phyloP scores from a whole-genome alignment of 1,140 invertebrate genomes.

The Nasonia vitripennis region DNA sequence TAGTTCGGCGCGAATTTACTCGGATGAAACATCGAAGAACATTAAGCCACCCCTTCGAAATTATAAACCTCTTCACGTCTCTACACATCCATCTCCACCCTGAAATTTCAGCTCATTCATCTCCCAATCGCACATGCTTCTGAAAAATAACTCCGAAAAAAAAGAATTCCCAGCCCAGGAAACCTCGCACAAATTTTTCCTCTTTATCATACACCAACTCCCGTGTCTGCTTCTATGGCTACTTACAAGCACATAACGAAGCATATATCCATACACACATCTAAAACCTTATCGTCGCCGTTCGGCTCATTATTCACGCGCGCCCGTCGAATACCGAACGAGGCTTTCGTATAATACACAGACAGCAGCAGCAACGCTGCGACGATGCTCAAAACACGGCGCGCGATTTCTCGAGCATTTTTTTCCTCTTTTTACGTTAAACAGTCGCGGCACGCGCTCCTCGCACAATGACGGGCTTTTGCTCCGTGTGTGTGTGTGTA shows the following conservation, averaged over 20 bases:
- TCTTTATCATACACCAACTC: background rate
- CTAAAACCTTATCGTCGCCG: slow-evolving; percentile 1
- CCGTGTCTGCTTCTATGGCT: background rate
- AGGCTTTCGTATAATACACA: background rate
- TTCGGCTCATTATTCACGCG: background rate
- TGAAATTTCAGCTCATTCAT: background rate
- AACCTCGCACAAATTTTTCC: background rate
- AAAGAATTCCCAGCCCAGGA: background rate
- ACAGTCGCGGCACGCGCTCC: slow-evolving; percentile 21
- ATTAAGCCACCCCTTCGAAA: too few species aligned
- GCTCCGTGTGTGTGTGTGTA: background rate
- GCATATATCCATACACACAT: background rate
- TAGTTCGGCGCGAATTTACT: too few species aligned
- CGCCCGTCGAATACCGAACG: background rate
- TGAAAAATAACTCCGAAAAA: background rate
- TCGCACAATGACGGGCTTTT: slow-evolving; percentile 1
- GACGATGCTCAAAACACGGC: background rate
- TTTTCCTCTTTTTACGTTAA: background rate
- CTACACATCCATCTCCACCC: too few species aligned
- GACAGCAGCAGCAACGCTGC: too few species aligned
- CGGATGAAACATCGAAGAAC: too few species aligned
- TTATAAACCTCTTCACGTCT: too few species aligned
- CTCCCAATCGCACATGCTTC: too few species aligned
- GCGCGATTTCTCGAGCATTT: background rate
- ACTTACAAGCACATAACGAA: background rate